phyloP scores from a whole-genome alignment of 2,113 vertebrate genomes.

The Vicugna pacos region DNA sequence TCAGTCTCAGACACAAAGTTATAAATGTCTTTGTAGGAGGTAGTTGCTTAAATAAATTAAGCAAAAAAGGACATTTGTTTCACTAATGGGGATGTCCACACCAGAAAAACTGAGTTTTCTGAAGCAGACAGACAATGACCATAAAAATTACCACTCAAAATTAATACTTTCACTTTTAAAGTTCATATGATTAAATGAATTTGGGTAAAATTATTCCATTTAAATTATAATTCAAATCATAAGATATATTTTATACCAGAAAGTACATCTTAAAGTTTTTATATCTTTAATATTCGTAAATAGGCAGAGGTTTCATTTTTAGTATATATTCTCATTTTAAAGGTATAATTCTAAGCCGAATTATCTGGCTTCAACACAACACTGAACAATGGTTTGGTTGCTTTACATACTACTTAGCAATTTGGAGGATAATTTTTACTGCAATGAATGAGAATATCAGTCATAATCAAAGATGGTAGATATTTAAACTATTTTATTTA shows the following conservation, averaged over 20 bases:
- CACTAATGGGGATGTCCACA: background rate
- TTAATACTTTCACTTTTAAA: background rate
- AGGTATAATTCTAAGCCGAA: conserved; percentile 23
- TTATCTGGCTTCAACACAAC: background rate
- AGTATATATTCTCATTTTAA: background rate
- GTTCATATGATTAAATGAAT: conserved; percentile 29
- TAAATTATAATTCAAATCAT: conserved; percentile 43
- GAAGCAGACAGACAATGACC: background rate
- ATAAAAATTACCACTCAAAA: conserved; percentile 52
- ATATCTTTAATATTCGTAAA: conserved; percentile 14
- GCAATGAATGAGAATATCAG: background rate
- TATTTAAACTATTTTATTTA: conserved; percentile 35
- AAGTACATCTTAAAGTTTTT: background rate
- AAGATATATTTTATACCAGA: conserved; percentile 16
- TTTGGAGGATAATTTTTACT: background rate
- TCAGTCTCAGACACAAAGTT: conserved; percentile 13
- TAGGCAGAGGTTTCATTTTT: conserved; percentile 11
- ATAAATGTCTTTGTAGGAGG: background rate
- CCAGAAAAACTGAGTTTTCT: conserved; percentile 7
- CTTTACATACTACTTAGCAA: background rate
- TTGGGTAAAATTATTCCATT: conserved; percentile 6
- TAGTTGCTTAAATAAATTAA: background rate
- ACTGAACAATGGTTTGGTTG: background rate
- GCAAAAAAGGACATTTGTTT: conserved; percentile 4
- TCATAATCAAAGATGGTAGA: background rate